phyloP scores from a whole-genome alignment of 1,140 invertebrate species.

The Drosophila elegans region DNA sequence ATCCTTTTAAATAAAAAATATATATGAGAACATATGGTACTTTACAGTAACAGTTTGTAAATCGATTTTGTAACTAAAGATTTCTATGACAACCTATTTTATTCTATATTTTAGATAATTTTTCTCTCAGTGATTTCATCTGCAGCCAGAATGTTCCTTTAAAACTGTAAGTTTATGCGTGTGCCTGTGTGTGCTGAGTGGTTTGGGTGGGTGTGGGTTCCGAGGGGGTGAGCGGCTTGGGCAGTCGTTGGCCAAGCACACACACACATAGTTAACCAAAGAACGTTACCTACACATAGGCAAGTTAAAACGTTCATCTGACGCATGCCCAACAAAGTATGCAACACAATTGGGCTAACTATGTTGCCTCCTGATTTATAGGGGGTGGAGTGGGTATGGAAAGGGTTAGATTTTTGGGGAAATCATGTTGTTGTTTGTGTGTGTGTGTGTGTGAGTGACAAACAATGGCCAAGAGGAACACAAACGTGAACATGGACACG shows the following conservation, averaged over 20 bases:
- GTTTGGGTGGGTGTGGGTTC: conserved; percentile 1
- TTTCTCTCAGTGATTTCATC: conserved; percentile 22
- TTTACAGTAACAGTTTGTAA: too few species aligned
- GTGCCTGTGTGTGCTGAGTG: conserved; percentile 23
- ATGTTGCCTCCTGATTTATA: conserved; percentile 63
- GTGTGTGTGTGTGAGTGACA: conserved; percentile 34
- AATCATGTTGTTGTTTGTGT: conserved; percentile 24
- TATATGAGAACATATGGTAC: too few species aligned
- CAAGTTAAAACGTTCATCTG: conserved; percentile 60
- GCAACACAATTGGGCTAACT: conserved; percentile 81
- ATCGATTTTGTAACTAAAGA: too few species aligned
- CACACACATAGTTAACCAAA: conserved; percentile 5
- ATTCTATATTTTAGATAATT: too few species aligned
- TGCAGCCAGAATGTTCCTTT: conserved; percentile 36
- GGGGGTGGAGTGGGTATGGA: background rate
- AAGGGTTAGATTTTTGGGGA: conserved; percentile 18
- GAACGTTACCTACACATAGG: conserved; percentile 16
- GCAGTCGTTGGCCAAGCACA: conserved; percentile 65
- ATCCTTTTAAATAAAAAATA: too few species aligned
- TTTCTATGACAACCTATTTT: too few species aligned
- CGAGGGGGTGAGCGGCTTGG: conserved; percentile 32
- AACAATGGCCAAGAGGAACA: conserved; percentile 60
- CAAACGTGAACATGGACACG: conserved; percentile 12
- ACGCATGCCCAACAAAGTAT: conserved; percentile 78
- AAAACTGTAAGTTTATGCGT: conserved; percentile 59